Evolutionary conservation across 1,140 invertebrate species (phyloP).

Genomic region (Acromyrmex echinatior): DNA sequence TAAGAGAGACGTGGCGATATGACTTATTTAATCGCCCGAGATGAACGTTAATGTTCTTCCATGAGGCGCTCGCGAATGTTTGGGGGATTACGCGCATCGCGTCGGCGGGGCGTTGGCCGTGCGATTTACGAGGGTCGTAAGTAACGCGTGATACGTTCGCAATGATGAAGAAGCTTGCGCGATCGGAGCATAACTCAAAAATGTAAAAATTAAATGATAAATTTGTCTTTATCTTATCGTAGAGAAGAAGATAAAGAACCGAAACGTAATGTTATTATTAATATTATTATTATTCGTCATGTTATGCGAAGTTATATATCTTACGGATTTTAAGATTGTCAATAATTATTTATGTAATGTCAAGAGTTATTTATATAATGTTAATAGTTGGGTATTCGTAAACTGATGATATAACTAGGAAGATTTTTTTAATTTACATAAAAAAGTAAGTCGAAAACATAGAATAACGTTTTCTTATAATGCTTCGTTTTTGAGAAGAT

Average conservation of each 20-base stretch:
- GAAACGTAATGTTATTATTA: neutral
- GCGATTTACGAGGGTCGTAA: slow-evolving; percentile 67
- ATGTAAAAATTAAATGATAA: slow-evolving; percentile 13
- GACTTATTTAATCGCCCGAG: slow-evolving; percentile 77
- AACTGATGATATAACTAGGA: too few species aligned
- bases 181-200: slow-evolving; percentile 15
- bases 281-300: neutral
- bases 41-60: slow-evolving; percentile 64
- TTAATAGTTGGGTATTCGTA: too few species aligned
- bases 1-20: slow-evolving; percentile 67
- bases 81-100: slow-evolving; percentile 37
- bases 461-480: too few species aligned
- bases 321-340: neutral
- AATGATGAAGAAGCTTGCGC: neutral
- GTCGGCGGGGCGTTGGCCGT: slow-evolving; percentile 40
- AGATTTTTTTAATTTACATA: too few species aligned
- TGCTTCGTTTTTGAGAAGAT: too few species aligned
- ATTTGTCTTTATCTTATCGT: slow-evolving; percentile 1
- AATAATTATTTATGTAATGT: too few species aligned
- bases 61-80: slow-evolving; percentile 47
- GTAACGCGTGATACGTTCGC: slow-evolving; percentile 31
- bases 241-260: neutral
- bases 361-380: too few species aligned
- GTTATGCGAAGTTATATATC: neutral
- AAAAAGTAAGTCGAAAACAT: too few species aligned